These are phyloP conservation scores for Melangyna quadrimaculata DNA, from an alignment of 2,888 invertebrate species.

Conservation along the genomic window DNA sequence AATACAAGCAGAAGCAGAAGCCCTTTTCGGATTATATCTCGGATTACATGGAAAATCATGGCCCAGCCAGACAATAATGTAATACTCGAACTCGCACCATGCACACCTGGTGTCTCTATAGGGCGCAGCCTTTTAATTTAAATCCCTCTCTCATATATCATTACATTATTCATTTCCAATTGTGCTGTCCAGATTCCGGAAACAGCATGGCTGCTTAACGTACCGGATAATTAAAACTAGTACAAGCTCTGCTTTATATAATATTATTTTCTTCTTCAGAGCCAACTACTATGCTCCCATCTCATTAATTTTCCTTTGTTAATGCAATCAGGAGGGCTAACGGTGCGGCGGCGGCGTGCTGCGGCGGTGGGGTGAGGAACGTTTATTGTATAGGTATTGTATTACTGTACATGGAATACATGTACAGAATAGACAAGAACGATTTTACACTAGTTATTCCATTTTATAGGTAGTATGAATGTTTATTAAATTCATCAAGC, in stretches of 20 bases:
- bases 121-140: constrained; percentile 53
- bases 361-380: not conserved
- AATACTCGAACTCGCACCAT: not conserved
- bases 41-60: constrained; percentile 57
- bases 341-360: too few relatives aligned
- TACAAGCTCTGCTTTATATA: not conserved
- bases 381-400: too few relatives aligned
- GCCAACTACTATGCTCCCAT: not conserved
- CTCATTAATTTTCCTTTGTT: not conserved
- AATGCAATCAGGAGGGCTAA: not conserved
- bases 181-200: not conserved
- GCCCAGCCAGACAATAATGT: constrained; percentile 28
- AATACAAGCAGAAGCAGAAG: constrained; percentile 22
- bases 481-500: too few relatives aligned
- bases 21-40: constrained; percentile 31
- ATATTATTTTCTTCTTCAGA: constrained; percentile 26
- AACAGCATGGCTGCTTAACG: constrained; percentile 15
- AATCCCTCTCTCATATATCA: constrained; percentile 52
- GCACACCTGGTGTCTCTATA: constrained; percentile 27
- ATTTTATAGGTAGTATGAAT: too few relatives aligned
- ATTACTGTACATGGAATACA: too few relatives aligned
- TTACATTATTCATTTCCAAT: constrained; percentile 46
- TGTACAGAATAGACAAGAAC: too few relatives aligned
- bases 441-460: too few relatives aligned
- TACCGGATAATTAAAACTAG: constrained; percentile 40